Evolutionary conservation across 2,888 invertebrate genomes (phyloP).

Genomic region (Sclerodermus sp.): DNA sequence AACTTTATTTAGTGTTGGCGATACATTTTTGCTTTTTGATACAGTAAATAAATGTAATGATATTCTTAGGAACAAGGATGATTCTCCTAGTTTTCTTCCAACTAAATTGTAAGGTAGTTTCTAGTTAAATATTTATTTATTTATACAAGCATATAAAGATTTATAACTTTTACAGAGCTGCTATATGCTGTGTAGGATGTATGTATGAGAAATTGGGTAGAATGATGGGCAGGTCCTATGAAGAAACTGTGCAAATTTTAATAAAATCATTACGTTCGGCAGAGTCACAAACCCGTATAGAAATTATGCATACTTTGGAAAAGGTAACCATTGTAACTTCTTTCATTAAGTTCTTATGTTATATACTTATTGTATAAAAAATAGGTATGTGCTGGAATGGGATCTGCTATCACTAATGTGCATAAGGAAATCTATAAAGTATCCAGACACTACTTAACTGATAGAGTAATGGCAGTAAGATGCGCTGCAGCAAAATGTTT

Average conservation of each 20-base stretch:
- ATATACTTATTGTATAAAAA: not conserved
- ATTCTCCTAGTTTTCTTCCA: constrained; percentile 92
- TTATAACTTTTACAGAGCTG: constrained; percentile 70
- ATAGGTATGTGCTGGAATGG: constrained; percentile 89
- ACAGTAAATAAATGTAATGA: constrained; percentile 99
- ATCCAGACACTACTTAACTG: constrained; percentile 83
- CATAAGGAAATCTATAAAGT: constrained; percentile 91
- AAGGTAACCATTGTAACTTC: constrained; percentile 65
- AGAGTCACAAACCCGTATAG: constrained; percentile 93
- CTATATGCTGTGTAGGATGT: constrained; percentile 91
- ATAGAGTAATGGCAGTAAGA: constrained; percentile 89
- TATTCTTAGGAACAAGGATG: constrained; percentile 94
- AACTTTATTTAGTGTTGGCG: constrained; percentile 94
- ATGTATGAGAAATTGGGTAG: constrained; percentile 98
- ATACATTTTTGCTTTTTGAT: constrained; percentile 94
- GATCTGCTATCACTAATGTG: constrained; percentile 83
- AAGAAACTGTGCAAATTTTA: constrained; percentile 93
- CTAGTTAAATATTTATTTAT: constrained; percentile 2
- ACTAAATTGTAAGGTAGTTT: constrained; percentile 78
- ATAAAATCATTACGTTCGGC: constrained; percentile 89
- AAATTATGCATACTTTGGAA: constrained; percentile 95
- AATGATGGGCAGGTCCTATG: constrained; percentile 98
- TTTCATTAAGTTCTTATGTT: not conserved
- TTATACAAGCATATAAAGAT: not conserved
- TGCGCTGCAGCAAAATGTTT: constrained; percentile 90